phyloP scores from a whole-genome alignment of 2,113 vertebrate genomes.

The Microtus montanus region DNA sequence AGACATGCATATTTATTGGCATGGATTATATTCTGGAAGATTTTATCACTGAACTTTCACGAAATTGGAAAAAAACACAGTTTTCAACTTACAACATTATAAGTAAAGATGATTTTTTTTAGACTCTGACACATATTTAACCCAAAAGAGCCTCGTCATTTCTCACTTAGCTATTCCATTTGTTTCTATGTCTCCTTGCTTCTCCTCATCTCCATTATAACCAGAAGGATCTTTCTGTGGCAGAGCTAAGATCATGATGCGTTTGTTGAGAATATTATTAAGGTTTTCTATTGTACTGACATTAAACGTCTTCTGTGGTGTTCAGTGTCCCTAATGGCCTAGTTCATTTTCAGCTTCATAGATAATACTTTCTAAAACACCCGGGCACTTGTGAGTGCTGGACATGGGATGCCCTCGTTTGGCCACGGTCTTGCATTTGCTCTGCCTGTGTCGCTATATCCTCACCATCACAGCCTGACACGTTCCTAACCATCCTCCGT shows the following conservation, averaged over 20 bases:
- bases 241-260: not conserved
- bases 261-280: not conserved
- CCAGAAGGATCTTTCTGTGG: not conserved
- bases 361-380: conserved; percentile 32
- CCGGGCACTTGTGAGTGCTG: not conserved
- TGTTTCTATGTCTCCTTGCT: not conserved
- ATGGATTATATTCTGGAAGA: conserved; percentile 35
- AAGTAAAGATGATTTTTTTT: not conserved
- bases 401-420: not conserved
- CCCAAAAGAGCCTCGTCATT: not conserved
- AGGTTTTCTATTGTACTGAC: not conserved
- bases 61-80: conserved; percentile 26
- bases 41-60: not conserved
- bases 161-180: not conserved
- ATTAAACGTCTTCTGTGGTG: not conserved
- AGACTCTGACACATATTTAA: not conserved
- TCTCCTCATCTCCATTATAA: not conserved
- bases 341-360: not conserved
- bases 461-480: not conserved
- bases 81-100: conserved; percentile 10
- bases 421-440: not conserved
- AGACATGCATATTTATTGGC: conserved; percentile 38
- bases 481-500: not conserved
- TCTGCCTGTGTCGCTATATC: not conserved
- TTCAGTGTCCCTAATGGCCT: not conserved